Base-by-base conservation (phyloP, 2,888 invertebrate genomes). In the Rutpela maculata region DNA sequence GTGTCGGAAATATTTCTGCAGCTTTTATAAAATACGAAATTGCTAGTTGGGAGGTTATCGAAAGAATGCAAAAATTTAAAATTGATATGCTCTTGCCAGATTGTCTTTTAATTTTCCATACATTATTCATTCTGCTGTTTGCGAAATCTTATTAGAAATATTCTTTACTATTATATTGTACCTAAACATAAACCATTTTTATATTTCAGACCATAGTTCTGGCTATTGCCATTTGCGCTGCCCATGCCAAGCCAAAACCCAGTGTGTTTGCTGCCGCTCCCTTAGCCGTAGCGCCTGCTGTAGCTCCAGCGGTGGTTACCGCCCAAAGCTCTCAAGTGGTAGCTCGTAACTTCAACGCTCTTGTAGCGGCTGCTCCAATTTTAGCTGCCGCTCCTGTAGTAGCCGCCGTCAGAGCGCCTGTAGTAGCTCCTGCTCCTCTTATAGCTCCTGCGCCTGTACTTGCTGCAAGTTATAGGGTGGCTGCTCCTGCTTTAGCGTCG, bases 241-340 rank as follows among this genome's bases (percentile, higher is more conserved):
- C 26, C 4, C 26, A 38, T 6, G 74, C 91, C 1, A 71, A 71
- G 12, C 71, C 76, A 19, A 71, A 70, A 43, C 67, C 76, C 10
- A 26, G 59, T 81, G 81, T 85, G 67, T 87, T 89, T 26, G 92
- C 94, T 15, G 79, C 81, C 7, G 78, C 81, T 50, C 80, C 80
- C 4, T 57, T 80, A 63, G 92, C 94, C 18, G 80, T 81, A 7
- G 81, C 83, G 17, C 83, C 82, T 9, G 80, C 82, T 43, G 83
- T 82, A 12, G 84, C 87, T 0, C 85, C 85, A 18, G 85, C 84
- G 7, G 85, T 92, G 80, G 93, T 93, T 12, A 93, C 94, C 0
- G 92, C 94, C 0, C 91, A 92, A 84, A 93, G 94, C 88, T 92
- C 93, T 11, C 93, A 94, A 87, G 93, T 93, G 77, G 88, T 93